phyloP scores from a whole-genome alignment of 2,113 vertebrate genomes.

The Corythaixoides concolor region DNA sequence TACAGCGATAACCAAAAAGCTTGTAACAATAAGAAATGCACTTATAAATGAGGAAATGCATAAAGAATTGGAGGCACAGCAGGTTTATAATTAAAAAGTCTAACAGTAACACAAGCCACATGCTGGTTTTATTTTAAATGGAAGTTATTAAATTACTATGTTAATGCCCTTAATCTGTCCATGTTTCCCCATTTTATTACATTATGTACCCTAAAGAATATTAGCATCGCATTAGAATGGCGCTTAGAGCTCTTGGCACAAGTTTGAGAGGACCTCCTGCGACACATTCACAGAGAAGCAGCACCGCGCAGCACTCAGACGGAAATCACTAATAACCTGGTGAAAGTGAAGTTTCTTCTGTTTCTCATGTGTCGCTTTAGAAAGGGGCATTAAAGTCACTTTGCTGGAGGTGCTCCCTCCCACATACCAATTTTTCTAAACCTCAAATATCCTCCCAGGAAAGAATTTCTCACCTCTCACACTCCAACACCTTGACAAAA shows the following conservation, averaged over 20 bases:
- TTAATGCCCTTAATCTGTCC: neutral
- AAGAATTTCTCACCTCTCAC: neutral
- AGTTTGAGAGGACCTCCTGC: neutral
- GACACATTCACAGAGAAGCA: neutral
- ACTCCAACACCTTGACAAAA: neutral
- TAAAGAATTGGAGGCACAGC: constrained; percentile 14
- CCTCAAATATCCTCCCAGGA: neutral
- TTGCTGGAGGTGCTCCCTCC: neutral
- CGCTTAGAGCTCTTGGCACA: neutral
- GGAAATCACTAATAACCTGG: neutral
- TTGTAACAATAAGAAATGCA: neutral
- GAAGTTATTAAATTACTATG: constrained; percentile 2
- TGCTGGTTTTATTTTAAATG: constrained; percentile 38
- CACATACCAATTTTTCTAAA: neutral
- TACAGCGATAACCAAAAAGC: neutral
- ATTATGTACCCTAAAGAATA: neutral
- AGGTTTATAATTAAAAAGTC: constrained; percentile 39
- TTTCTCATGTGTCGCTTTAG: neutral
- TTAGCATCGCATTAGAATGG: neutral
- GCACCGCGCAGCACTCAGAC: neutral
- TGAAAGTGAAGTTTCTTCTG: neutral
- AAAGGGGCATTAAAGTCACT: neutral
- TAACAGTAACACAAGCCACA: constrained; percentile 17
- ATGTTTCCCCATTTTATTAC: neutral
- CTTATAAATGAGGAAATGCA: neutral